phyloP scores from a whole-genome alignment of 2,888 invertebrate species.

The Malthinus flaveolus region DNA sequence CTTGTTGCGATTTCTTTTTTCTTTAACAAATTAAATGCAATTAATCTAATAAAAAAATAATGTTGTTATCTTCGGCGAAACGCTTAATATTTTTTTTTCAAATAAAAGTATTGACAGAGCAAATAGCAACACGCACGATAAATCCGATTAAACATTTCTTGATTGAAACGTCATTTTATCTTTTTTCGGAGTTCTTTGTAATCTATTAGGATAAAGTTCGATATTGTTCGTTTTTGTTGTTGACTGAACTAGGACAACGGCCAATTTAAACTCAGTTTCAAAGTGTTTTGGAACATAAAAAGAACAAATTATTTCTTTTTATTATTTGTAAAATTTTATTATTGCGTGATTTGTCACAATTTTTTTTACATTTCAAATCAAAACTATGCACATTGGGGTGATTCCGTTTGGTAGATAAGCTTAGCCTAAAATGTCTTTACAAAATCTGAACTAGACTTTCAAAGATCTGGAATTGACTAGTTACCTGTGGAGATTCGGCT shows the following conservation, averaged over 20 bases:
- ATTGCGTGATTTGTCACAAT: no score
- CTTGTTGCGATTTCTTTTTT: no score
- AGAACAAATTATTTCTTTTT: constrained; percentile 18
- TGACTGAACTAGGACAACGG: constrained; percentile 14
- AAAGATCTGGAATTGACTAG: no score
- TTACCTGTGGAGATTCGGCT: no score
- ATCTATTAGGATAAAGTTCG: constrained; percentile 16
- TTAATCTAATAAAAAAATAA: constrained; percentile 1
- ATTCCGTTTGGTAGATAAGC: no score
- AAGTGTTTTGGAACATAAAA: constrained; percentile 22
- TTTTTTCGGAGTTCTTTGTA: constrained; percentile 8
- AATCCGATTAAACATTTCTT: constrained; percentile 16
- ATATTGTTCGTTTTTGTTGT: constrained; percentile 22
- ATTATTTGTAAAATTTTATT: constrained; percentile 11
- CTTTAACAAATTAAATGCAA: neutral
- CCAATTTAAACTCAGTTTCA: constrained; percentile 23
- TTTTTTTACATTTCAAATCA: no score
- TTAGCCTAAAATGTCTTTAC: no score
- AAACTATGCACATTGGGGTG: no score
- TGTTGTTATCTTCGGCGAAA: constrained; percentile 3
- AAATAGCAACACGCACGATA: constrained; percentile 16
- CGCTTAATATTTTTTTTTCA: constrained; percentile 3
- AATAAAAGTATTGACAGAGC: constrained; percentile 13
- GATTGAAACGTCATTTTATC: constrained; percentile 10
- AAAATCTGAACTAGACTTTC: no score